Percentiles rank a stretch among this genome's conserved stretches.
phyloP scores from a whole-genome alignment of 2,113 vertebrate species.

The Trogon melanurus region DNA sequence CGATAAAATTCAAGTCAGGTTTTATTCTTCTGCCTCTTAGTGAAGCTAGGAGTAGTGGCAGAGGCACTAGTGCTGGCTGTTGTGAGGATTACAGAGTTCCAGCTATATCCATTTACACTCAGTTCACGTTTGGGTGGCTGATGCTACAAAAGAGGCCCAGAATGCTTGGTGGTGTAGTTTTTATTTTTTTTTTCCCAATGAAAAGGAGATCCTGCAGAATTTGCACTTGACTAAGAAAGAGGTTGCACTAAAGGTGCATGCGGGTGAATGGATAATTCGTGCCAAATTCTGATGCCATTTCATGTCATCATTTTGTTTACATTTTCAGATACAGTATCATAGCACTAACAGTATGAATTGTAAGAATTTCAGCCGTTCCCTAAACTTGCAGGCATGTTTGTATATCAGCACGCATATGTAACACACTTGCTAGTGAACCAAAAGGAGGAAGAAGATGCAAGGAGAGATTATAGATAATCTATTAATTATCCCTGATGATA shows the following conservation, averaged over 20 bases:
- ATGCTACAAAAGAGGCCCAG: neutral
- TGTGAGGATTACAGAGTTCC: neutral
- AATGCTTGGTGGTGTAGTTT: neutral
- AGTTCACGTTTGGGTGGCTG: neutral
- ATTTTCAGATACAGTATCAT: neutral
- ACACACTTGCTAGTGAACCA: neutral
- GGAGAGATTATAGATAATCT: neutral
- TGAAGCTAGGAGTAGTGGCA: neutral
- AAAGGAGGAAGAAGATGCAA: neutral
- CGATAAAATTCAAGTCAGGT: constrained; percentile 12
- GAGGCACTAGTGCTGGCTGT: neutral
- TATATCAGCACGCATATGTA: neutral
- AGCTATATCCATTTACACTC: neutral
- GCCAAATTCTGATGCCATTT: neutral
- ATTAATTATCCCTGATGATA: neutral
- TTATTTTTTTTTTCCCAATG: neutral
- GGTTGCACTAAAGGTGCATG: neutral
- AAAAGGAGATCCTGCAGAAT: neutral
- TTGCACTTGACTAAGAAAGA: neutral
- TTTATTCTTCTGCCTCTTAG: neutral
- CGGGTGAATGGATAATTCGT: neutral
- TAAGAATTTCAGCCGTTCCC: neutral
- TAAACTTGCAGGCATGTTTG: neutral
- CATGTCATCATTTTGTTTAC: neutral
- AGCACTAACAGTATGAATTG: neutral